Conservation (phyloP, 2,888 invertebrate genomes). For the Limenitis camilla region DNA sequence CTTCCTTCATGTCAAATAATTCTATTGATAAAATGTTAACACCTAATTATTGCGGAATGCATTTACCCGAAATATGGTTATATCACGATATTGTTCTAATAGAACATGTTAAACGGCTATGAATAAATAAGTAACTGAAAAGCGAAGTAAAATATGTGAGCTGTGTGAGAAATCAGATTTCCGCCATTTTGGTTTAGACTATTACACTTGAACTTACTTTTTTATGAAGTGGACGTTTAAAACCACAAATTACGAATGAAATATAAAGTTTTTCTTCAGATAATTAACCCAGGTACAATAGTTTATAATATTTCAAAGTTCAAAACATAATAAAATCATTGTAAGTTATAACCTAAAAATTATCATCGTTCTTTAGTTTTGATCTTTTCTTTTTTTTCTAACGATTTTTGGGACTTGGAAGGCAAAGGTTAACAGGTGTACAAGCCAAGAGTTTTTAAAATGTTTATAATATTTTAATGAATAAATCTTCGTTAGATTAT, state of each 20-base stretch:
- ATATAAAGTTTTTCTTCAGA: too few relatives aligned
- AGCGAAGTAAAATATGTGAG: conserved; percentile 9
- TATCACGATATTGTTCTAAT: conserved; percentile 4
- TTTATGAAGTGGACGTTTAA: not conserved
- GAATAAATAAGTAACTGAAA: conserved; percentile 1
- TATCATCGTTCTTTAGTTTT: too few relatives aligned
- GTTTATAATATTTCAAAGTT: too few relatives aligned
- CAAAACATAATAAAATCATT: too few relatives aligned
- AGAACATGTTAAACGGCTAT: not conserved
- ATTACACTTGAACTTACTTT: conserved; percentile 6
- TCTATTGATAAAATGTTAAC: conserved; percentile 39
- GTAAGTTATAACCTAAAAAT: too few relatives aligned
- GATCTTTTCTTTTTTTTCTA: too few relatives aligned
- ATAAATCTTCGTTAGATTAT: too few relatives aligned
- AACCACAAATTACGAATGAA: not conserved
- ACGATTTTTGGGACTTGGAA: too few relatives aligned
- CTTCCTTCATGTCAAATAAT: conserved; percentile 68
- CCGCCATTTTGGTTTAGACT: conserved; percentile 33
- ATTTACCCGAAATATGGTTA: conserved; percentile 38
- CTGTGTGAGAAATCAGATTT: conserved; percentile 13
- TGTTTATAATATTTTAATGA: too few relatives aligned
- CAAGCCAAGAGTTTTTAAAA: too few relatives aligned
- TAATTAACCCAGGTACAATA: too few relatives aligned
- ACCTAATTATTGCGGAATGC: conserved; percentile 51
- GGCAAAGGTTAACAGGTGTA: too few relatives aligned